Evolutionary conservation across 64 coral and sea anemone species (phyloP).

Genomic region (Montipora efflorescens): DNA sequence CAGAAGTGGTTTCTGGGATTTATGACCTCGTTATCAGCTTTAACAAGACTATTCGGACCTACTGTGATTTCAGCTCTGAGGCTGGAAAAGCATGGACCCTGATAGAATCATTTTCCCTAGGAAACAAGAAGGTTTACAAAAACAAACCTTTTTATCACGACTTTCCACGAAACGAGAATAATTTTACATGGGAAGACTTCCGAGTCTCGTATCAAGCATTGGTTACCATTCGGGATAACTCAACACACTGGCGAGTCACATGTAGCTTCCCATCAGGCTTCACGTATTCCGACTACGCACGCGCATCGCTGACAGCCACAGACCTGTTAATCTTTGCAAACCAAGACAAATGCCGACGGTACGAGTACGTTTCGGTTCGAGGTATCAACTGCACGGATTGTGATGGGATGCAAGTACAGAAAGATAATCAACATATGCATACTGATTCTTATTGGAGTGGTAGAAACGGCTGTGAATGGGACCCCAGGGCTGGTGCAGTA

Average conservation of each 20-base stretch:
- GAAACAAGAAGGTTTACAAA: background rate
- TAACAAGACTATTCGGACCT: background rate
- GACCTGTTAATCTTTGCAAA: constrained; percentile 19
- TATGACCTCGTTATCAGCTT: background rate
- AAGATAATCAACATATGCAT: constrained; percentile 30
- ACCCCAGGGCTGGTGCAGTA: background rate
- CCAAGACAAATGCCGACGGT: constrained; percentile 10
- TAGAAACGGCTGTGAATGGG: background rate
- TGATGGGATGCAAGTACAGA: background rate
- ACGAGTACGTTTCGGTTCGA: constrained; percentile 24
- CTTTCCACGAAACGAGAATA: constrained; percentile 18
- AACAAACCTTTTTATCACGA: constrained; percentile 49
- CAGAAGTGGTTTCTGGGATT: background rate
- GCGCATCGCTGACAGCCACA: background rate
- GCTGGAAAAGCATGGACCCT: constrained; percentile 49
- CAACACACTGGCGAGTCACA: constrained; percentile 45
- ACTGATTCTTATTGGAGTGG: constrained; percentile 38
- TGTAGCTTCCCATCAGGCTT: constrained; percentile 28
- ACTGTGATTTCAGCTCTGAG: constrained; percentile 30
- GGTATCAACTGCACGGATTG: constrained; percentile 37
- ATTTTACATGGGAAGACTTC: constrained; percentile 12
- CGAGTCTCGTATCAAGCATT: constrained; percentile 4
- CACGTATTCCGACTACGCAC: constrained; percentile 35
- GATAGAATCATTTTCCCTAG: constrained; percentile 57
- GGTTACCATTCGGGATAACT: constrained; percentile 33